Conservation (phyloP, 2,113 vertebrate genomes). For the Megaceryle torquata region DNA sequence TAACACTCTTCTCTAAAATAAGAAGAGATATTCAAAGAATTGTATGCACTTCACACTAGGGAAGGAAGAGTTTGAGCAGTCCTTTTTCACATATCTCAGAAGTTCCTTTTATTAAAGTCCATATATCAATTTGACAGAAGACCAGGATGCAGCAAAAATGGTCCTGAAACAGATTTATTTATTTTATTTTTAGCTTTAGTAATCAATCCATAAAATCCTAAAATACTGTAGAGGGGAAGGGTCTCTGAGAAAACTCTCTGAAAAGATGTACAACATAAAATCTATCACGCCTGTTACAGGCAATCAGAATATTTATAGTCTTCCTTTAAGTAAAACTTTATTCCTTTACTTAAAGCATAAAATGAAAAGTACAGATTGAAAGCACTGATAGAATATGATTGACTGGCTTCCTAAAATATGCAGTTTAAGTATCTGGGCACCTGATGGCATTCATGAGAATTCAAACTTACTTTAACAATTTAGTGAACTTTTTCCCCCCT, state of each 20-base stretch:
- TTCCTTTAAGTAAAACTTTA: conserved; percentile 28
- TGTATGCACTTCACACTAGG: not conserved
- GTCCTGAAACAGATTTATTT: not conserved
- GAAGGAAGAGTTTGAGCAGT: not conserved
- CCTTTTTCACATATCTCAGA: not conserved
- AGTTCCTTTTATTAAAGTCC: not conserved
- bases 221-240: not conserved
- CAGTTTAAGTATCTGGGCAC: not conserved
- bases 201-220: conserved; percentile 15
- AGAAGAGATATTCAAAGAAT: not conserved
- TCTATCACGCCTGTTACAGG: not conserved
- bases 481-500: not conserved
- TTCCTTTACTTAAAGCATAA: conserved; percentile 12
- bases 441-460: conserved; percentile 5
- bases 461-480: conserved; percentile 20
- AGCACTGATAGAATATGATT: not conserved
- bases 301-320: conserved; percentile 40
- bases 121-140: not conserved
- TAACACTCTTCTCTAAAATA: not conserved
- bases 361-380: conserved; percentile 32
- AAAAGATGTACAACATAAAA: conserved; percentile 6
- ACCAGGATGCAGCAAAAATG: not conserved
- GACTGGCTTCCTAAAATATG: not conserved
- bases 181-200: not conserved
- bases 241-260: not conserved